Base-by-base conservation (phyloP, 1,140 invertebrate species). In the Bombus confusus region DNA sequence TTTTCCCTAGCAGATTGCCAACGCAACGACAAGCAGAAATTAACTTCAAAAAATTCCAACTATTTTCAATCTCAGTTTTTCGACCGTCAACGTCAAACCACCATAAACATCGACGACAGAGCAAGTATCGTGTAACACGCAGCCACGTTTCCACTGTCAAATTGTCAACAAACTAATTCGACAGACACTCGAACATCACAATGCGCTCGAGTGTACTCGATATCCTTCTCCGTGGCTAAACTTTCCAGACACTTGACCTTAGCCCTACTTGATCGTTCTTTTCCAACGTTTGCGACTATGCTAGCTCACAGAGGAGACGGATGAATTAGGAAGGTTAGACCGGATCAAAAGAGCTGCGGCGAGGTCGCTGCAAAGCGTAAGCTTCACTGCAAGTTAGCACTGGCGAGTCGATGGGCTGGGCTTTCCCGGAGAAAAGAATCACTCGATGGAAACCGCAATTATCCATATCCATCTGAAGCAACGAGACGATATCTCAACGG, bases 401-500 rank as follows among this genome's bases (percentile, higher is more conserved):
- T 47, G 47, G 25, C 64, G 62, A 74, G 64, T 15, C 52, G 52
- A 74, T 59, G 41, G 69, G 37, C 59, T 18, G 66, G 39, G 39
- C 82, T 64, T n/a, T n/a, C 47, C 69, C 39, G 39, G 72, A 84
- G 76, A 85, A 88, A 88, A 91, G 85, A 90, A 88, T 82, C 59
- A 31, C 74, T 83, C 81, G 86, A 91, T 82, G 74, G 85, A 90
- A 89, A 88, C 62, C 85, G 79, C 90, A 91, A 91, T 91, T 91
- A 91, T 90, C 90, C 84, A 83, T 91, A 85, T 91, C 47, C 90
- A 90, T 88, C 87, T 87, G 57, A 37, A 80, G 62, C 78, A 86
- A 72, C 31, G 83, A 84, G 81, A 90, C 77, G 77, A 85, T 85
- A 76, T 79, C 74, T 82, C 62, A n/a, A 47, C 15, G 86, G 79